phyloP scores from a whole-genome alignment of 2,797 vertebrate genomes.

The Sarcophilus harrisii region DNA sequence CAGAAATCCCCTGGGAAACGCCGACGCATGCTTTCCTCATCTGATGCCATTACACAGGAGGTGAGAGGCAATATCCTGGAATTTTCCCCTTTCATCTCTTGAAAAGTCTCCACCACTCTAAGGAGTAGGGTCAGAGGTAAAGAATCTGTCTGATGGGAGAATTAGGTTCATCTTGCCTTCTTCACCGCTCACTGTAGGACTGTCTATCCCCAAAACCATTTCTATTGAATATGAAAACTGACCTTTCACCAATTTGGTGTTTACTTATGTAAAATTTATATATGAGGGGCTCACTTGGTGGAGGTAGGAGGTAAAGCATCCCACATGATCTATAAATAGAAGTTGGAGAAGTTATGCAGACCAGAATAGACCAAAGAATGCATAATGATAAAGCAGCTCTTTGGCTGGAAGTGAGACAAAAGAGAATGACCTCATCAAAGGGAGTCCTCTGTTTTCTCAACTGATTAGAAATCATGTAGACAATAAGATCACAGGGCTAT shows the following conservation, averaged over 20 bases:
- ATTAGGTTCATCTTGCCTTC: background rate
- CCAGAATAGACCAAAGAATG: background rate
- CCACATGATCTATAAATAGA: too few species aligned
- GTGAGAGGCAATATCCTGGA: conserved; percentile 79
- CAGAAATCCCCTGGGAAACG: conserved; percentile 96
- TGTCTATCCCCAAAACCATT: background rate
- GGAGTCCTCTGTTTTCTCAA: background rate
- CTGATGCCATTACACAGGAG: conserved; percentile 97
- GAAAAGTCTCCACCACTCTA: fast-evolving
- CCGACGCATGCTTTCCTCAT: conserved; percentile 95
- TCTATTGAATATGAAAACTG: conserved; percentile 33
- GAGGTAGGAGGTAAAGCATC: background rate
- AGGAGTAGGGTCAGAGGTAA: background rate
- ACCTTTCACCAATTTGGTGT: background rate
- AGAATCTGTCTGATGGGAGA: background rate
- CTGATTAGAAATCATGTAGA: background rate
- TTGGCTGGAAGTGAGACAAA: background rate
- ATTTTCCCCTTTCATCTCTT: fast-evolving
- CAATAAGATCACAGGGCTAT: background rate
- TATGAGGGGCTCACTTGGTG: background rate
- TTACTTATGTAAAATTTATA: background rate
- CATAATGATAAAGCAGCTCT: background rate
- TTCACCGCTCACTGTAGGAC: background rate
- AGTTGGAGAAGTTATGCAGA: background rate
- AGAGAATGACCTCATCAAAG: background rate